Evolutionary conservation across 1,140 invertebrate genomes (phyloP).

Genomic region (Himalopsyche phryganea): DNA sequence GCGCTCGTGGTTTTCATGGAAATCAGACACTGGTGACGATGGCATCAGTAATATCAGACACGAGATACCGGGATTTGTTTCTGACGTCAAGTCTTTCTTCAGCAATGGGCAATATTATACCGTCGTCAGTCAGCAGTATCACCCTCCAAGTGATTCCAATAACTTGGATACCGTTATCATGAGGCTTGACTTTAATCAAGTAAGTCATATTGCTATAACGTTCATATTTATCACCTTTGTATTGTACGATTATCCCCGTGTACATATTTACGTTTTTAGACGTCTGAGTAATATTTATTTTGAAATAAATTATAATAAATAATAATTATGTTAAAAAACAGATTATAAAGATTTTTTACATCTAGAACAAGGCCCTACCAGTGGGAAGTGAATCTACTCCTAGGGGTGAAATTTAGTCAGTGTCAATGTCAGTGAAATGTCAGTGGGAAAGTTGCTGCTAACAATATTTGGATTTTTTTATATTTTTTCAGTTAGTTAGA

Average conservation of each 20-base stretch:
- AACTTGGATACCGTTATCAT: constrained; percentile 21
- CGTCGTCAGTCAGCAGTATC: constrained; percentile 21
- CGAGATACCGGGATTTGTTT: constrained; percentile 16
- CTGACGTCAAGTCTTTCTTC: constrained; percentile 25
- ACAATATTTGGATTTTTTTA: too few relatives aligned
- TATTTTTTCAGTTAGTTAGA: too few relatives aligned
- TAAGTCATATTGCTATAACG: too few relatives aligned
- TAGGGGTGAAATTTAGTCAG: too few relatives aligned
- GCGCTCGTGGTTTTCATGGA: constrained; percentile 22
- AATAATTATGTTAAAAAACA: too few relatives aligned
- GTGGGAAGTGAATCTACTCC: too few relatives aligned
- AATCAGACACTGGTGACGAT: not conserved
- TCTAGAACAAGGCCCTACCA: too few relatives aligned
- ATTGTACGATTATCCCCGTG: not conserved
- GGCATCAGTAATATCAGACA: constrained; percentile 7
- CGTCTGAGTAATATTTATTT: not conserved
- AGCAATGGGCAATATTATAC: constrained; percentile 20
- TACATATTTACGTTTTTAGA: not conserved
- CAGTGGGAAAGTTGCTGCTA: too few relatives aligned
- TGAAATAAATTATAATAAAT: not conserved
- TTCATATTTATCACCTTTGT: not conserved
- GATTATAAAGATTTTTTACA: too few relatives aligned
- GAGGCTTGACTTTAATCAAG: constrained; percentile 17
- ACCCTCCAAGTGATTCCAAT: constrained; percentile 12
- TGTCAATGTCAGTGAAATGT: too few relatives aligned